Base-by-base conservation (phyloP, 2,888 invertebrate species). In the Andrena trimmerana region DNA sequence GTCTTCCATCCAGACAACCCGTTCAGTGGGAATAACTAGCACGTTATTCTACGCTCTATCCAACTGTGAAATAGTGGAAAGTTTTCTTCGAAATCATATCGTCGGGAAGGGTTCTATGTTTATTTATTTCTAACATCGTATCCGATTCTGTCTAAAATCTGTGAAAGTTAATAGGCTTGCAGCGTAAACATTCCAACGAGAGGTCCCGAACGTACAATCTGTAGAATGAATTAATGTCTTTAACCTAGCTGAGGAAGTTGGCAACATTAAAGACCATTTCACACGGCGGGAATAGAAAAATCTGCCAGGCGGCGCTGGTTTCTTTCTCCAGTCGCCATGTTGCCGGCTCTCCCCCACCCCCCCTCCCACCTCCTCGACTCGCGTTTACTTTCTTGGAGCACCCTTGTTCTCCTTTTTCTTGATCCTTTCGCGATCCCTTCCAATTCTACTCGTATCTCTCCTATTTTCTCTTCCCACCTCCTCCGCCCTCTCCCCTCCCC, bases 301-400 rank as follows among this genome's bases (percentile, higher is more conserved):
- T 91, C 90, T 84, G 85, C 90, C 90, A 93, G 93, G 90, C 90
- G 93, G 93, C 93, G 93, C 93, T 93, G 85, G 77, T 81, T 78
- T 88, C 90, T 90, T 87, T 67, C 16, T 33, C 16, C 60, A 86
- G 73, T 90, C 86, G 93, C 93, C 93, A 93, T 94, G 81, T 93
- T 93, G 90, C 86, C 73, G 27, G 65, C 8, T 33, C 65, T 36
- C n/a, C n/a, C n/a, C n/a, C n/a, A n/a, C n/a, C 20, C 20, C 20
- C 20, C 20, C 72, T 36, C 42, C 54, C 68, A 20, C 62, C 76
- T 33, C 69, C 70, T 1, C 52, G 50, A 29, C 63, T 31, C 59
- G n/a, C 54, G 13, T 48, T 57, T 63, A 33, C 73, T 52, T 48
- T 27, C 66, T 78, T 74, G 63, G 77, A 76, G 24, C 74, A 24